Conservation (phyloP, 2,888 invertebrate species). For the Lasius platythorax region DNA sequence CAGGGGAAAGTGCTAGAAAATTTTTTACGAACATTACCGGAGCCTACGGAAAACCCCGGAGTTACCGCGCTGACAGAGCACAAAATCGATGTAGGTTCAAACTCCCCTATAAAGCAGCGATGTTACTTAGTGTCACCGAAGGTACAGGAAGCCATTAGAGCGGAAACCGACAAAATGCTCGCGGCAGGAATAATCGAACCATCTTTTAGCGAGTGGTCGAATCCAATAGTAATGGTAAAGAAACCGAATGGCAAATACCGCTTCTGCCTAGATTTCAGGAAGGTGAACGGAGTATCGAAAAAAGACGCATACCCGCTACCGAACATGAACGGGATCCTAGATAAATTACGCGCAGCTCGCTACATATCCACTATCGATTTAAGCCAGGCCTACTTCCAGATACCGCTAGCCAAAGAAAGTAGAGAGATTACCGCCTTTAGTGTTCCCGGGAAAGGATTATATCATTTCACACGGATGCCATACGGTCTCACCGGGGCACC, state of each 20-base stretch:
- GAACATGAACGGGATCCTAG: background rate
- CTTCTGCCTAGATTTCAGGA: background rate
- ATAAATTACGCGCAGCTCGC: background rate
- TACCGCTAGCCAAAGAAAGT: no score
- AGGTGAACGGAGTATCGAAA: background rate
- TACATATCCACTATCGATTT: slow-evolving; percentile 2
- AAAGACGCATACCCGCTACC: background rate
- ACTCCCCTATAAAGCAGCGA: background rate
- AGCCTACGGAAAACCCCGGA: background rate
- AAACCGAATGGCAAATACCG: background rate
- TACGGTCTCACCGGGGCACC: background rate
- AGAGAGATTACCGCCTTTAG: no score
- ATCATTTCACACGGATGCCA: background rate
- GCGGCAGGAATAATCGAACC: background rate
- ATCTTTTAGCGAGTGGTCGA: background rate
- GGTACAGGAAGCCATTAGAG: background rate
- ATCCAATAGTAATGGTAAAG: background rate
- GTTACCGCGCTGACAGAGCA: background rate
- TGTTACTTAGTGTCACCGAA: background rate
- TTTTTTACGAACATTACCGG: background rate
- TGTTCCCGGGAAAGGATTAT: no score
- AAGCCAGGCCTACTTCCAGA: background rate
- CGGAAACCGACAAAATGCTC: background rate
- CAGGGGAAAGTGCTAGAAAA: background rate
- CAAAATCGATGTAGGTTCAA: background rate